Conservation (phyloP, 2,888 invertebrate genomes). For the Acrocyrtus sp. region DNA sequence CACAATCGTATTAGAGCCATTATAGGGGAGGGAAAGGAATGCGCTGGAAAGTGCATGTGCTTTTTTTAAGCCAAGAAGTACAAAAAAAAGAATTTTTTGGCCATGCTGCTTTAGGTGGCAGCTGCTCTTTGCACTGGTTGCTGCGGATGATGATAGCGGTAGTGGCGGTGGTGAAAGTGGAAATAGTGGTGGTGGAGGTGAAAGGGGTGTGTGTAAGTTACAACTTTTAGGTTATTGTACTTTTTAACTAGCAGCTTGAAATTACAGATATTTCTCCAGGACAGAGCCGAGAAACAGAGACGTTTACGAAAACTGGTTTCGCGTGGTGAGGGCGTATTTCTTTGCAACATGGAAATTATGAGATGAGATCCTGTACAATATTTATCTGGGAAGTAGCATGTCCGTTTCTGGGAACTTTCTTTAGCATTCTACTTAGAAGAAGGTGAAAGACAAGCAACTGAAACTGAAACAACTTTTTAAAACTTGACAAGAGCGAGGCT, state of each 20-base stretch:
- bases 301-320: background rate
- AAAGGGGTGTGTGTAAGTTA: background rate
- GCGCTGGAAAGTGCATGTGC: background rate
- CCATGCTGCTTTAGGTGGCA: background rate
- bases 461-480: too few relatives aligned
- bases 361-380: conserved; percentile 11
- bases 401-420: too few relatives aligned
- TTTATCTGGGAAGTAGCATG: too few relatives aligned
- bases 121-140: background rate
- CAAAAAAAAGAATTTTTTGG: conserved; percentile 16
- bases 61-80: background rate
- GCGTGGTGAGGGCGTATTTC: conserved; percentile 18
- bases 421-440: too few relatives aligned
- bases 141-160: too few relatives aligned
- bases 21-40: too few relatives aligned
- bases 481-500: too few relatives aligned
- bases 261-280: background rate
- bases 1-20: too few relatives aligned
- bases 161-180: background rate
- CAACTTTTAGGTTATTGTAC: background rate
- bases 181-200: background rate
- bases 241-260: background rate
- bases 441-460: too few relatives aligned
- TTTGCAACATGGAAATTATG: conserved; percentile 15
- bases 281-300: background rate